These are phyloP conservation scores for Naso thynnoides DNA, from an alignment of 2,797 vertebrate genomes.

Conservation along the genomic window DNA sequence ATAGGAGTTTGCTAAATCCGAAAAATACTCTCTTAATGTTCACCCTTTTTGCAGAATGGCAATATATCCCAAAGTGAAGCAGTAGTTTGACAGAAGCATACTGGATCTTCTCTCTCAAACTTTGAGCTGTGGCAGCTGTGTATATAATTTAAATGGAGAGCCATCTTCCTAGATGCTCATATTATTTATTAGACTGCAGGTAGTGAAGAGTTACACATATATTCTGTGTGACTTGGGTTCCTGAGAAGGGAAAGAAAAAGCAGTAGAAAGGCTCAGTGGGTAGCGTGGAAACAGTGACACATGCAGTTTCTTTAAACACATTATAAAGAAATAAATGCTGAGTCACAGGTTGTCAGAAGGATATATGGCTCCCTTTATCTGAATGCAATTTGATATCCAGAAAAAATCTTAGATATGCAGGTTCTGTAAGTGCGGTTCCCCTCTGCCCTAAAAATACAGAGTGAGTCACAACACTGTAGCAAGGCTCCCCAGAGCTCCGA, in stretches of 20 bases:
- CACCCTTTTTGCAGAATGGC: constrained; percentile 15
- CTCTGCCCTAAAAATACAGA: constrained; percentile 58
- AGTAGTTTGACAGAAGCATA: not conserved
- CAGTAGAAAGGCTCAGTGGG: not conserved
- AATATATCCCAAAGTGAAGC: not conserved
- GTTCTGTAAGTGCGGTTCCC: constrained; percentile 39
- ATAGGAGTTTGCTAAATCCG: not conserved
- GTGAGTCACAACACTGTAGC: constrained; percentile 37
- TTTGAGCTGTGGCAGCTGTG: not conserved
- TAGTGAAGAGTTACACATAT: constrained; percentile 35
- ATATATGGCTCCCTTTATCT: constrained; percentile 28
- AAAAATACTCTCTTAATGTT: not conserved
- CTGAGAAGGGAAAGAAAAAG: not conserved
- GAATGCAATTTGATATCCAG: constrained; percentile 20
- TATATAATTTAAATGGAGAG: constrained; percentile 23
- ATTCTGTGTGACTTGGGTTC: not conserved
- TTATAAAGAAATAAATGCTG: constrained; percentile 3
- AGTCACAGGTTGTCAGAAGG: constrained; percentile 16
- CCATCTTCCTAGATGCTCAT: constrained; percentile 28
- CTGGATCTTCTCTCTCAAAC: not conserved
- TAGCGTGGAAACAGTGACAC: not conserved
- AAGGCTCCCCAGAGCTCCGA: constrained; percentile 34
- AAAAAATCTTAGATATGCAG: constrained; percentile 55
- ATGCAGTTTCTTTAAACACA: not conserved
- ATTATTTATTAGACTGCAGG: constrained; percentile 19